Base-by-base conservation (phyloP, 2,113 vertebrate genomes). In the Copsychus sechellarum region DNA sequence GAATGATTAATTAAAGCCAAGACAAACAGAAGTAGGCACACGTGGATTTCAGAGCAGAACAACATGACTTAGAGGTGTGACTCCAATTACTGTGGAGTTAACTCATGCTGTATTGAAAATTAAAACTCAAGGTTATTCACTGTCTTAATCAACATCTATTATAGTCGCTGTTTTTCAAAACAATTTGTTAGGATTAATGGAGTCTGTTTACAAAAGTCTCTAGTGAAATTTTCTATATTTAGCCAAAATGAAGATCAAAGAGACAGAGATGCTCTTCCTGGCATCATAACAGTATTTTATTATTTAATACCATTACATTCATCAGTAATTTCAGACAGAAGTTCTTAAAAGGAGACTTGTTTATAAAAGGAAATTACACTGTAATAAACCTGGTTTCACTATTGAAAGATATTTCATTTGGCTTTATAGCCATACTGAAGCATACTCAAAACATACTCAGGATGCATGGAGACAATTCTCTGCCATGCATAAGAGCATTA, bases 181-280 rank as follows among this genome's bases (percentile, higher is more conserved):
- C 72, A 80, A 90, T 95, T 94, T 94, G 79, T 93, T 86, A 77
- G 58, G 60, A 95, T 92, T 93, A 96, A 92, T 50, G n/a, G 64
- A 94, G 56, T 40, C 62, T 87, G 53, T 66, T 96, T 88, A 79
- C 25, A 54, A 48, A 33, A 67, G 86, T 77, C 93, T 91, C 90
- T 58, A 74, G 92, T 62, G 88, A 33, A 92, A 90, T 78, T 86
- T 66, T 86, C 20, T 57, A 84, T 92, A 67, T 96, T 92, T 81
- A 96, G 86, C 48, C 5, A 1, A 94, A 90, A 88, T 43, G 34
- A 89, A 96, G 88, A 96, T 91, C 92, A 97, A 96, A 96, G 91
- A 94, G 51, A 76, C 54, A 1, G 2, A 69, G 16, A 86, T 88
- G 70, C 61, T 94, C 79, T 90, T 94, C 94, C 61, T 94, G 72